These are phyloP conservation scores for Geococcyx californianus DNA, from an alignment of 2,113 vertebrate genomes.

Conservation along the genomic window DNA sequence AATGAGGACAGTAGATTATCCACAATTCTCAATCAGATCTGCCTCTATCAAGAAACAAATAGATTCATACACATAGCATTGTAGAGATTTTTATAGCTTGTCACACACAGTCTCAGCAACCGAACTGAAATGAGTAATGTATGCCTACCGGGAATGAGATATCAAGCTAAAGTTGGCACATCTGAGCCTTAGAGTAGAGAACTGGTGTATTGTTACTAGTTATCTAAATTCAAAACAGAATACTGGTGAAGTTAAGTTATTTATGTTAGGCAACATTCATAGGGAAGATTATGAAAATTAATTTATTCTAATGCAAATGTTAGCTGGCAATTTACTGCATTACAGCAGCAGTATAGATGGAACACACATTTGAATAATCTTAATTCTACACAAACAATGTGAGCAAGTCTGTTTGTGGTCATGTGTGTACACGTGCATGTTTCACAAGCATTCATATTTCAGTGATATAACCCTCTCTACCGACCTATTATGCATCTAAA, in stretches of 20 bases:
- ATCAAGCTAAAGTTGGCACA: not conserved
- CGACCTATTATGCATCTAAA: not conserved
- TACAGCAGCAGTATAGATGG: not conserved
- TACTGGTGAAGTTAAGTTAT: not conserved
- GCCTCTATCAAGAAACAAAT: not conserved
- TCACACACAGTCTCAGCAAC: not conserved
- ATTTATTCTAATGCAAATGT: not conserved
- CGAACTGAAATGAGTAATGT: slow-evolving; percentile 3
- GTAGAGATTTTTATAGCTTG: slow-evolving; percentile 23
- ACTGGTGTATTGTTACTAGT: not conserved
- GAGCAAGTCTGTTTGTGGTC: not conserved
- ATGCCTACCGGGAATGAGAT: slow-evolving; percentile 19
- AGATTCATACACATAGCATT: not conserved
- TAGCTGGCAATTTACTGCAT: not conserved
- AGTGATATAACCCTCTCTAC: not conserved
- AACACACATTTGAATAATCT: not conserved
- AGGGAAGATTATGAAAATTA: not conserved
- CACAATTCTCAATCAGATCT: not conserved
- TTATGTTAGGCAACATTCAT: not conserved
- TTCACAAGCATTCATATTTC: not conserved
- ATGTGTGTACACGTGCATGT: not conserved
- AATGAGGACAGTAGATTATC: not conserved
- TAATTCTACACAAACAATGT: not conserved
- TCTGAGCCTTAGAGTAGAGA: not conserved
- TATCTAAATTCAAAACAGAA: slow-evolving; percentile 16